Percentiles rank a stretch among this genome's conserved stretches.
phyloP scores from a whole-genome alignment of 2,113 vertebrate species.

The Nannobrachium achirus region DNA sequence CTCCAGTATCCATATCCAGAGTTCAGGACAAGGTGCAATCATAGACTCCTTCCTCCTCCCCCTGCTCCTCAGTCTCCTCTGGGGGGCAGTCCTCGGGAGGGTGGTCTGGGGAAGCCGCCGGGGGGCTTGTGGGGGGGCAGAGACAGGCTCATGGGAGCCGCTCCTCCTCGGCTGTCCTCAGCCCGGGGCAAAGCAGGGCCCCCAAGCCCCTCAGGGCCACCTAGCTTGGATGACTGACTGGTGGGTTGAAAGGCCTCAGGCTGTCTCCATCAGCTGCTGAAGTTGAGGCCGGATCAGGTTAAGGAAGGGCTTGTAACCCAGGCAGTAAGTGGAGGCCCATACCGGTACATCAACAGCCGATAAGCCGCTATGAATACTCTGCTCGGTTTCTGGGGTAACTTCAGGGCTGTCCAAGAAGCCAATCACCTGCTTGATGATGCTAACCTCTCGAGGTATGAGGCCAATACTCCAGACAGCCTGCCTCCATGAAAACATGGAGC shows the following conservation, averaged over 20 bases:
- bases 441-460: conserved; percentile 90
- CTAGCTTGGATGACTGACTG: conserved; percentile 80
- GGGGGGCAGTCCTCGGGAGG: conserved; percentile 81
- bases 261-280: conserved; percentile 86
- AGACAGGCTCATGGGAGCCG: conserved; percentile 70
- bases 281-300: conserved; percentile 92
- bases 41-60: conserved; percentile 86
- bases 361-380: conserved; percentile 87
- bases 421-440: conserved; percentile 90
- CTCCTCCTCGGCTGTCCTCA: conserved; percentile 84
- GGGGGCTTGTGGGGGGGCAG: conserved; percentile 81
- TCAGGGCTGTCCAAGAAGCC: conserved; percentile 88
- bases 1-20: background rate
- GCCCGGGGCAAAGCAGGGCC: conserved; percentile 69
- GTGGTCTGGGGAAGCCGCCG: conserved; percentile 61
- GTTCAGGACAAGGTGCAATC: conserved; percentile 92
- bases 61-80: conserved; percentile 80
- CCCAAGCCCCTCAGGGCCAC: conserved; percentile 70
- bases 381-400: conserved; percentile 86
- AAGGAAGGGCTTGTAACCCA: conserved; percentile 97
- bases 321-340: conserved; percentile 94
- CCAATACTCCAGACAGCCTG: conserved; percentile 96
- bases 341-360: conserved; percentile 86
- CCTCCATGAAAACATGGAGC: conserved; percentile 96
- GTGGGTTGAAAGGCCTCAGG: conserved; percentile 90